These are phyloP conservation scores for Pseudopodoces humilis DNA, from an alignment of 2,113 vertebrate species.

Conservation along the genomic window DNA sequence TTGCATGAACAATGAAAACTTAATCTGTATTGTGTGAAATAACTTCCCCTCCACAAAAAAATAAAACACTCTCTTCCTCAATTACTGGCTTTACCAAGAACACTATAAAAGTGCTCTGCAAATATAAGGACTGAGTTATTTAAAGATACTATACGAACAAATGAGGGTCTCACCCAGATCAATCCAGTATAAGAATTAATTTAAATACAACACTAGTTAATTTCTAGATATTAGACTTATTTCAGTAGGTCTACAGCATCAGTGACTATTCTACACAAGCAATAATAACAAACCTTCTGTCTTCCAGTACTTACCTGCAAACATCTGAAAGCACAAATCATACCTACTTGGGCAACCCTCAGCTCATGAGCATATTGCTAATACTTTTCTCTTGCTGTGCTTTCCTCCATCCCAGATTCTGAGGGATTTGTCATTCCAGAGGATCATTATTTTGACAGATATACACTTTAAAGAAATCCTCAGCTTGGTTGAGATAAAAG, in stretches of 20 bases:
- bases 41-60: not conserved
- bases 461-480: not conserved
- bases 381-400: not conserved
- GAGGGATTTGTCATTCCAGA: not conserved
- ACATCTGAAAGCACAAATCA: not conserved
- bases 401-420: not conserved
- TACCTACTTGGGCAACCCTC: not conserved
- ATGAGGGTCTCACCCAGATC: not conserved
- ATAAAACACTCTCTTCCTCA: not conserved
- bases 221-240: not conserved
- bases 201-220: not conserved
- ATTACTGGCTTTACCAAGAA: not conserved
- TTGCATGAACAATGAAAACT: not conserved
- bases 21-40: not conserved
- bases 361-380: not conserved
- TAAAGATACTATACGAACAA: not conserved
- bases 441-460: not conserved
- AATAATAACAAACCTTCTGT: not conserved
- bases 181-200: not conserved
- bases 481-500: not conserved
- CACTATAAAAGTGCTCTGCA: not conserved
- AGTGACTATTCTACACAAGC: not conserved
- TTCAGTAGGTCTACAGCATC: not conserved
- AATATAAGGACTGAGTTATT: not conserved
- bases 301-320: not conserved